Base-by-base conservation (phyloP, 1,140 invertebrate genomes). In the Drosophila arawakana region DNA sequence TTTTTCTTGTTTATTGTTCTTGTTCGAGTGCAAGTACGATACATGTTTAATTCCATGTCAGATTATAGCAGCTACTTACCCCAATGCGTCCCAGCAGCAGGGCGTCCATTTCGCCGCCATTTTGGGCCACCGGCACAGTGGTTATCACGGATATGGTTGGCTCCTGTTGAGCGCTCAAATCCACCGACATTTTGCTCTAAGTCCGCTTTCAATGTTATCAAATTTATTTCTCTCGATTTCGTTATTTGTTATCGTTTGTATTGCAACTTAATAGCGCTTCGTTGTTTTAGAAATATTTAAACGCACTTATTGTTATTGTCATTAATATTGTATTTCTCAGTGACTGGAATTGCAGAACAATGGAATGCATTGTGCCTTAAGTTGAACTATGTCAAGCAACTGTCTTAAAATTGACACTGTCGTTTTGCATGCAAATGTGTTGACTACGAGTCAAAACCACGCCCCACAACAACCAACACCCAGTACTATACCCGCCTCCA, bases 31-130 rank as follows among this genome's bases (percentile, higher is more conserved):
- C 11, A n/a, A 37, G 54, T 57, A 34, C 10, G 25, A 50, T 50
- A 21, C 30, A 30, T 7, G 18, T 58, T 46, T 44, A 39, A 34
- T 21, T 52, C 39, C 34, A 37, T 52, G 47, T 46, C 58, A 39
- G 52, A 61, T 47, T 18, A n/a, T 5, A 7, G 6, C 6, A 25
- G 34, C n/a, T 72, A 92, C 95, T 95, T 93, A 96, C 95, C 95
- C 95, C 94, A 57, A 95, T 96, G 90, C 95, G 93, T 73, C 95
- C 95, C 39, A 96, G 93, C 44, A 96, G 94, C 57, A 96, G 91
- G 49, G 95, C 95, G 89, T 96, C 95, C 95, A 96, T 96, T 93
- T 96, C 95, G 62, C 95, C 95, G 91, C 95, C 95, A 81, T 91
- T 92, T 63, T 91, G 89, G 35, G 91, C 82, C 55, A 88, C 92